A percentile compares a stretch with the other conserved stretches of the same genome.
Conservation (phyloP, 2,888 invertebrate species). For the Corbicula japonica region DNA sequence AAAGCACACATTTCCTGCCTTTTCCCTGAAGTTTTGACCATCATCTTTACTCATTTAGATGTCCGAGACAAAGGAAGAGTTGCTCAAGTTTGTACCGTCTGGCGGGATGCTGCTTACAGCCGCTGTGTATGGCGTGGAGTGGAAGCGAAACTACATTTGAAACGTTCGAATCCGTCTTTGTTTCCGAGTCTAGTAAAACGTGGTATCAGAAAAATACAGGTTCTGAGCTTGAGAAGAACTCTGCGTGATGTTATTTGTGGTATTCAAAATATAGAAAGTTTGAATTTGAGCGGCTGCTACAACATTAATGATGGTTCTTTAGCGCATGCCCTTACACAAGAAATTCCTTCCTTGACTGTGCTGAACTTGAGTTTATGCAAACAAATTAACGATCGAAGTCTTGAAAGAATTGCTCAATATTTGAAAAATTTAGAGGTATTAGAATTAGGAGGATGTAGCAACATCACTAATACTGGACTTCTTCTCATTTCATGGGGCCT, state of each 20-base stretch:
- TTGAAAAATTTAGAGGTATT: slow-evolving; percentile 94
- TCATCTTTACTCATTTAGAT: slow-evolving; percentile 96
- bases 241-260: slow-evolving; percentile 94
- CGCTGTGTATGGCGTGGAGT: slow-evolving; percentile 97
- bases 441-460: slow-evolving; percentile 96
- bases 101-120: slow-evolving; percentile 97
- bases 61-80: slow-evolving; percentile 96
- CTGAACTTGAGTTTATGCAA: slow-evolving; percentile 97
- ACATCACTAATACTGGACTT: slow-evolving; percentile 95
- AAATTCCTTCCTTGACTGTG: slow-evolving; percentile 92
- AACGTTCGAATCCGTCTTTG: slow-evolving; percentile 92
- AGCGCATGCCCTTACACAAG: slow-evolving; percentile 92
- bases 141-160: slow-evolving; percentile 95
- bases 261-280: slow-evolving; percentile 94
- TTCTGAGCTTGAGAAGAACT: slow-evolving; percentile 93
- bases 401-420: slow-evolving; percentile 94
- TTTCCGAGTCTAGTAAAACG: slow-evolving; percentile 95
- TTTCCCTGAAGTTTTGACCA: slow-evolving; percentile 96
- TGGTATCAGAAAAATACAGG: slow-evolving; percentile 95
- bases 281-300: slow-evolving; percentile 97
- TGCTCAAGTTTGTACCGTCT: slow-evolving; percentile 93
- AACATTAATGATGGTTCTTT: slow-evolving; percentile 95
- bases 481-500: slow-evolving; percentile 95
- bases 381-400: slow-evolving; percentile 96
- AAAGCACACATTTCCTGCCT: slow-evolving; percentile 91